Conservation (phyloP, 2,113 vertebrate genomes). For the Progne subis region DNA sequence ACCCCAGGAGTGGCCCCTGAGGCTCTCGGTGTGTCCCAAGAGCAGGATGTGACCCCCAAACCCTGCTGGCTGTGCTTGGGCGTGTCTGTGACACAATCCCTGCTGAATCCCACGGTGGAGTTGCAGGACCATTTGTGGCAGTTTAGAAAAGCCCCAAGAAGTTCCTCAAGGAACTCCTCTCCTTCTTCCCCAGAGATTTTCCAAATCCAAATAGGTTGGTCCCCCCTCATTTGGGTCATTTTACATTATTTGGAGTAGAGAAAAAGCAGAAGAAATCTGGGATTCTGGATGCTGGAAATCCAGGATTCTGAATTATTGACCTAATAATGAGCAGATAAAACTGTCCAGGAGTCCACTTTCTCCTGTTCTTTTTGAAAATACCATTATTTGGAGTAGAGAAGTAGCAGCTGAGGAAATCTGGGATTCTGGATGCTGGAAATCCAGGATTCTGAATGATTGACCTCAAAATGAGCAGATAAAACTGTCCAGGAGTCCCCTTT, state of each 20-base stretch:
- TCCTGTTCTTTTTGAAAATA: background rate
- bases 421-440: background rate
- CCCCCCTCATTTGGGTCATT: background rate
- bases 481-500: background rate
- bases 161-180: background rate
- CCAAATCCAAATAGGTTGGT: background rate
- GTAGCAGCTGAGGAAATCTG: background rate
- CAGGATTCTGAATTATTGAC: background rate
- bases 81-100: background rate
- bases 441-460: background rate
- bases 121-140: rapidly evolving
- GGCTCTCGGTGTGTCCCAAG: background rate
- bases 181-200: background rate
- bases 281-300: background rate
- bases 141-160: background rate
- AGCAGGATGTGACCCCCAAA: rapidly evolving
- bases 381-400: rapidly evolving
- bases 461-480: background rate
- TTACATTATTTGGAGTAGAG: background rate
- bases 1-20: background rate
- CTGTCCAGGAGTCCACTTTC: background rate
- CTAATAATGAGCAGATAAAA: background rate
- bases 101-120: rapidly evolving
- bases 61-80: too few relatives aligned
- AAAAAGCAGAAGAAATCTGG: too few relatives aligned